Evolutionary conservation across 2,888 invertebrate species (phyloP), one percentile per base, ranked within the genome.

Genomic region (Meiosimyza decipiens): DNA sequence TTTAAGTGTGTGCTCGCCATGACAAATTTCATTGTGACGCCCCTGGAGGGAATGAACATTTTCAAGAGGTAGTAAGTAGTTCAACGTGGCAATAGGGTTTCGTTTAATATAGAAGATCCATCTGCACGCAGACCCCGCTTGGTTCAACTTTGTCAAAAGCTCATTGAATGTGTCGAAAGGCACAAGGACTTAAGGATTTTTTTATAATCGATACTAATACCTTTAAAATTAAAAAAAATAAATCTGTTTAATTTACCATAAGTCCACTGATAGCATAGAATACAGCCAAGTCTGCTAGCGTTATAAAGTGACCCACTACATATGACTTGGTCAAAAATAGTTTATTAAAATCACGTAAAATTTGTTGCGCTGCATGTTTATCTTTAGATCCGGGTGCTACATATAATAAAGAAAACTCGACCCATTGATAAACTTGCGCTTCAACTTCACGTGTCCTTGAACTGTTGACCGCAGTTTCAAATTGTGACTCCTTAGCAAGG

Each of bases 261-360:
- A 91, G 84, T 79, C 91, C 89, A 81, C 91, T 89, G 66, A 94
- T 85, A 9, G 90, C 88, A 87, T 93, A 92, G 83, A 91, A 94
- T 12, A 92, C 86, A 40, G 91, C 90, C 73, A 93, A 86, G 85
- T 94, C 94, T 11, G 93, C 91, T 55, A 94, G 87, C 1, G 92
- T 92, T 73, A 89, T 83, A 55, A 83, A 87, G 73, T 90, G 87
- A 1, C 90, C 89, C 28, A 90, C 89, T 70, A 92, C 86, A 81
- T 90, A 92, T 0, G 91, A 90, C 77, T 87, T 88, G 40, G 85
- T 84, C 72, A 85, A 82, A 40, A 92, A 87, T 6, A 88, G 84
- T 15, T 80, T 83, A 81, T 92, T 90, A 40, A 92, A 82, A 80
- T 91, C 91, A 87, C 78, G 74, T 6, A 87, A 57, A 9, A 87